Conservation (phyloP, 2,797 vertebrate genomes). For the Myotis daubentonii region DNA sequence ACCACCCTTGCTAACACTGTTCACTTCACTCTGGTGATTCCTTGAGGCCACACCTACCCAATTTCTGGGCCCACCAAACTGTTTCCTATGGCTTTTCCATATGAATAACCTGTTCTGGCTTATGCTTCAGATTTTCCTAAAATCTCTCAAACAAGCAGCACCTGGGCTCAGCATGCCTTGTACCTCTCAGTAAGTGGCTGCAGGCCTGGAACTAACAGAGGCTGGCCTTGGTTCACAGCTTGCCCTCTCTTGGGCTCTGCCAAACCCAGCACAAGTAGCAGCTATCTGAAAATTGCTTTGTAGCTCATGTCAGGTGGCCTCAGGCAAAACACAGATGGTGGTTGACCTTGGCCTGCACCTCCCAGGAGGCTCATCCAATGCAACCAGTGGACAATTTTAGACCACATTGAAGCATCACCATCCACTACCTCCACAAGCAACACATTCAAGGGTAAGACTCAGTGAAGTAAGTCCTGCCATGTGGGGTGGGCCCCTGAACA, state of each 20-base stretch:
- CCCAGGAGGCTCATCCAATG: neutral
- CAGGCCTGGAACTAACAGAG: neutral
- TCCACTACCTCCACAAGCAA: neutral
- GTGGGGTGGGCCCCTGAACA: neutral
- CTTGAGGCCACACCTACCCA: neutral
- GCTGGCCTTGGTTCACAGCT: neutral
- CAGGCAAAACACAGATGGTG: neutral
- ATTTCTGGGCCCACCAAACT: neutral
- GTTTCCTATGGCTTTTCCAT: neutral
- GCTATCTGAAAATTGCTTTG: neutral
- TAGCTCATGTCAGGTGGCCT: neutral
- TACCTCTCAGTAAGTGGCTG: neutral
- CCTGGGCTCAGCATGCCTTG: neutral
- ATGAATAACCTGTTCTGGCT: neutral
- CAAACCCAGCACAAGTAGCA: neutral
- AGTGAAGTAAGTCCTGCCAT: neutral
- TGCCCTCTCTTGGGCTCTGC: neutral
- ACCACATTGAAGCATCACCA: neutral
- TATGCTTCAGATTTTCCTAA: neutral
- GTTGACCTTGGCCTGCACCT: neutral
- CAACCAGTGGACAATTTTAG: neutral
- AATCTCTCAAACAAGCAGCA: neutral
- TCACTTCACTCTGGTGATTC: neutral
- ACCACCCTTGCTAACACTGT: neutral
- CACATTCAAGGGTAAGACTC: neutral